Conservation (phyloP, 2,113 vertebrate genomes). For the Lethenteron reissneri region DNA sequence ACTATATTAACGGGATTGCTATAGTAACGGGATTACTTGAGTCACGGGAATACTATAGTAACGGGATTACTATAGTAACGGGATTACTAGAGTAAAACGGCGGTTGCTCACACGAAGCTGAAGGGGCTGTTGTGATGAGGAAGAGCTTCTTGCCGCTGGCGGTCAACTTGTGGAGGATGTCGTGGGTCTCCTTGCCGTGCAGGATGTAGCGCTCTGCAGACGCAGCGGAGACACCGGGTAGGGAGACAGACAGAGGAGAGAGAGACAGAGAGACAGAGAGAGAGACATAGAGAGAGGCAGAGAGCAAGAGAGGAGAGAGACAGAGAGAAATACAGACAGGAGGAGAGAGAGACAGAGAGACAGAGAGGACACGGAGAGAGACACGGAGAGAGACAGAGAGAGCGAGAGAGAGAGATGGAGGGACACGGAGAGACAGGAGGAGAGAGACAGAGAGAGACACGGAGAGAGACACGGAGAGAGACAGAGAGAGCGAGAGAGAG, state of each 20-base stretch:
- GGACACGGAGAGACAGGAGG: not conserved
- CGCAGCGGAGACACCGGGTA: not conserved
- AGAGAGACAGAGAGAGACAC: not conserved
- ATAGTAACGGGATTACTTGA: no score
- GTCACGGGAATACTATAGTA: no score
- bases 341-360: not conserved
- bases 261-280: not conserved
- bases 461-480: no score
- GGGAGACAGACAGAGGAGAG: not conserved
- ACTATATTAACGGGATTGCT: no score
- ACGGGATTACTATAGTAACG: no score
- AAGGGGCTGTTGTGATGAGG: slow-evolving; percentile 61
- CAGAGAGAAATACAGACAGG: not conserved
- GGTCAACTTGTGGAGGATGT: slow-evolving; percentile 35
- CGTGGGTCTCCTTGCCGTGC: slow-evolving; percentile 37
- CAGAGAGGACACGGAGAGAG: slow-evolving; percentile 8
- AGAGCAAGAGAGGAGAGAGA: slow-evolving; percentile 3
- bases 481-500: not conserved
- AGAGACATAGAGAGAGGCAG: not conserved
- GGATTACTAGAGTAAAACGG: no score
- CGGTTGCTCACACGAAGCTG: slow-evolving; percentile 44
- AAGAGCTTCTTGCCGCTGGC: slow-evolving; percentile 40
- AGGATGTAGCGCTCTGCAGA: slow-evolving; percentile 37
- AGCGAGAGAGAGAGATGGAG: slow-evolving; percentile 1
- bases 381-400: no score